Percentiles rank a stretch among this genome's conserved stretches.
Conservation (phyloP, 2,113 vertebrate species). For the Myrmophylax atrothorax region DNA sequence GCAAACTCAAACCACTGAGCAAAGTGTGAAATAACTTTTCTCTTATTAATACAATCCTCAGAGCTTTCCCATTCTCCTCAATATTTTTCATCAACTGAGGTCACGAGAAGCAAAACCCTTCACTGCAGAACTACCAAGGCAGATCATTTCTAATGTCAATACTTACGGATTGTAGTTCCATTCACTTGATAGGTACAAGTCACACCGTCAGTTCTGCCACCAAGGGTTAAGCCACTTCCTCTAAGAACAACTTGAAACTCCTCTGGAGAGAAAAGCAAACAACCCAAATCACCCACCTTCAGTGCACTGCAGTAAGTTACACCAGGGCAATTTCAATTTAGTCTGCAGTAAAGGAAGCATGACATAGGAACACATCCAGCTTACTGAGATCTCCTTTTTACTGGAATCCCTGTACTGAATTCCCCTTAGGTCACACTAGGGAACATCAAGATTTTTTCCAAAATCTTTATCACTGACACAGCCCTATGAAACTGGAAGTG, state of each 20-base stretch:
- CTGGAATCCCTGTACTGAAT: neutral
- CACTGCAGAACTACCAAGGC: neutral
- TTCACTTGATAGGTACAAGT: constrained; percentile 84
- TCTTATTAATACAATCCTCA: neutral
- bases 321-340: neutral
- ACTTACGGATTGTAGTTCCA: constrained; percentile 84
- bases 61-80: neutral
- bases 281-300: neutral
- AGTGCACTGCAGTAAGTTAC: neutral
- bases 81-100: neutral
- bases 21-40: neutral
- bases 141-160: fast-evolving
- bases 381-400: neutral
- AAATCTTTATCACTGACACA: neutral
- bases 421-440: neutral
- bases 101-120: neutral
- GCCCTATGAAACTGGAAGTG: neutral
- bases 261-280: constrained; percentile 77
- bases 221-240: constrained; percentile 86
- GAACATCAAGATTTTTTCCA: neutral
- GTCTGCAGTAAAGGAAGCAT: neutral
- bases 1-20: neutral
- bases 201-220: constrained; percentile 68
- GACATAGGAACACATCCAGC: neutral
- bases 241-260: constrained; percentile 88